These are phyloP conservation scores for Drosophila subsilvestris DNA, from an alignment of 2,888 invertebrate species.

Conservation along the genomic window DNA sequence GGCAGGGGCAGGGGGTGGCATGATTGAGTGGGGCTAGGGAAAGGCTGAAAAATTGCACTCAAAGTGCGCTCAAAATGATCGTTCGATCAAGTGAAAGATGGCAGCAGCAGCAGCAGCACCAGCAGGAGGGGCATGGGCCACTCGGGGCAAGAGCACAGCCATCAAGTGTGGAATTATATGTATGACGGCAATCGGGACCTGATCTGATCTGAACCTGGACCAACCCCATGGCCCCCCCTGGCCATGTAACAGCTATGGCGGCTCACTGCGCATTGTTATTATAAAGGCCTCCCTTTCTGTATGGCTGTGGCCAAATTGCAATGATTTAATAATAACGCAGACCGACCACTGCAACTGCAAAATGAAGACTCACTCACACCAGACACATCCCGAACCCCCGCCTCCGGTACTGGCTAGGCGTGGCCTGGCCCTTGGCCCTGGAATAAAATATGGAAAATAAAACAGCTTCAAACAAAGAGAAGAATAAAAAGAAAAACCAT, in stretches of 20 bases:
- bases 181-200: conserved; percentile 26
- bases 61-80: conserved; percentile 76
- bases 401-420: conserved; percentile 43
- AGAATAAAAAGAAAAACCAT: conserved; percentile 11
- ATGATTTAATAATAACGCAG: conserved; percentile 70
- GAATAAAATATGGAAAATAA: conserved; percentile 32
- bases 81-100: conserved; percentile 73
- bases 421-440: conserved; percentile 71
- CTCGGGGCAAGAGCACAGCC: conserved; percentile 53
- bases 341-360: conserved; percentile 49
- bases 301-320: conserved; percentile 67
- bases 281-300: conserved; percentile 37
- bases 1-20: conserved; percentile 27
- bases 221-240: conserved; percentile 18
- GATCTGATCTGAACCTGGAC: too few species aligned
- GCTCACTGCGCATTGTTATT: conserved; percentile 68
- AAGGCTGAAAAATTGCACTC: conserved; percentile 56
- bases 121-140: conserved; percentile 25
- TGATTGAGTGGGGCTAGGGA: conserved; percentile 64
- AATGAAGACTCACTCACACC: conserved; percentile 72
- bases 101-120: conserved; percentile 14
- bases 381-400: not conserved
- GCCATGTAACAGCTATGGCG: conserved; percentile 76
- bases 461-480: conserved; percentile 10
- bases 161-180: conserved; percentile 69